Evolutionary conservation across 1,140 invertebrate species (phyloP).

Genomic region (Diorhabda elongata): DNA sequence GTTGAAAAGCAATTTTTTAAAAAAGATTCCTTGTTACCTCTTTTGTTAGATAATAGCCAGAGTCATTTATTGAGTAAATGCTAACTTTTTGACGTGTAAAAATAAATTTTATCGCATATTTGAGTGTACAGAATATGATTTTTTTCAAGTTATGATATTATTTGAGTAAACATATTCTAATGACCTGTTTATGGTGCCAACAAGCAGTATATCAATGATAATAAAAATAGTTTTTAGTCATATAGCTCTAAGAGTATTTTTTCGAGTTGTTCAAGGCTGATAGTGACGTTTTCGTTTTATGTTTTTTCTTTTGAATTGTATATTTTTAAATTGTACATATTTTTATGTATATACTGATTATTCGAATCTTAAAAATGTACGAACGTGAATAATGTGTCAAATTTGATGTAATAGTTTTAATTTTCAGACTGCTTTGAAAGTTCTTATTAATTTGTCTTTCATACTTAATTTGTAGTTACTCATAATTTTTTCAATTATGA

Average conservation of each 20-base stretch:
- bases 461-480: too few relatives aligned
- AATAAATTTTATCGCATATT: neutral
- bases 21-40: too few relatives aligned
- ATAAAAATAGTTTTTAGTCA: neutral
- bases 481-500: too few relatives aligned
- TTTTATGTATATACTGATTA: neutral
- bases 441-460: too few relatives aligned
- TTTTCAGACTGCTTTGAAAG: too few relatives aligned
- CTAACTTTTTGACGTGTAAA: too few relatives aligned
- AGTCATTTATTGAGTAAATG: too few relatives aligned
- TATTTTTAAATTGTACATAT: neutral
- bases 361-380: neutral
- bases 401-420: neutral
- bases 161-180: neutral
- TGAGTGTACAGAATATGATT: neutral
- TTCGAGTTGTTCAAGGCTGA: constrained; percentile 1
- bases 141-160: neutral
- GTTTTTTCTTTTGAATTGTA: neutral
- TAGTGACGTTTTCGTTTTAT: neutral
- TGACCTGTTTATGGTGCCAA: neutral
- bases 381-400: constrained; percentile 2
- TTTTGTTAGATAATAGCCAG: too few relatives aligned
- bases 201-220: neutral
- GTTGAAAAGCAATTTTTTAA: too few relatives aligned
- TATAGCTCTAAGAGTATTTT: neutral